Evolutionary conservation across 2,888 invertebrate species (phyloP), one percentile per base, ranked within the genome.

Genomic region (Scotopteryx bipunctaria): DNA sequence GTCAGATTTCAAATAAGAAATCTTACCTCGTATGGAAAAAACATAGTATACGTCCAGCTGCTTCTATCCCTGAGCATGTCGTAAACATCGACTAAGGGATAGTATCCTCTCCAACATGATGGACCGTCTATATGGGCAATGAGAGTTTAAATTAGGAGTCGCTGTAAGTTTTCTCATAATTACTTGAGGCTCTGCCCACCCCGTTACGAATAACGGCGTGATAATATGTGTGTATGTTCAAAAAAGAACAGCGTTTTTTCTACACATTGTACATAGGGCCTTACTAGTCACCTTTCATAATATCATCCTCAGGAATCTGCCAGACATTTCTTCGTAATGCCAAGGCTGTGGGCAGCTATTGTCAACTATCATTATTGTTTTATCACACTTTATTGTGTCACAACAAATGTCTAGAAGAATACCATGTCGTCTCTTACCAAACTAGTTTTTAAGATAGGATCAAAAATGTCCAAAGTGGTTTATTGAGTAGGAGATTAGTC

Each of bases 291-390:
- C 45, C 27, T 46, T 69, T 66, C n/a, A n/a, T 68, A 71, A 73
- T 76, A 86, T 86, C 86, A 76, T 86, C 86, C 72, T 66, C 64
- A 72, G 71, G 79, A 77, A 88, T 88, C 88, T 79, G 78, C 79
- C 65, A 78, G 74, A 74, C 81, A 80, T 81, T 82, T 81, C 67
- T 66, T 58, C 63, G 72, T 80, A 89, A 89, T 89, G 88, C 83
- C 89, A 90, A 88, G 89, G 88, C 73, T 73, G 29, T 88, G 83
- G 86, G 86, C 74, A 71, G 84, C 76, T 64, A 81, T 83, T 83
- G 81, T 86, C 66, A 68, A 74, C 70, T 66, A 68, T 74, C 78
- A 82, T 83, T 82, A 82, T 81, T 78, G 80, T 80, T 81, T 73
- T 49, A 61, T 59, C 48, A 46, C 67, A 62, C 69, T 73, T 73